Evolutionary conservation across 2,113 vertebrate genomes (phyloP), one percentile per base, ranked within the genome.

Genomic region (Mohoua ochrocephala): DNA sequence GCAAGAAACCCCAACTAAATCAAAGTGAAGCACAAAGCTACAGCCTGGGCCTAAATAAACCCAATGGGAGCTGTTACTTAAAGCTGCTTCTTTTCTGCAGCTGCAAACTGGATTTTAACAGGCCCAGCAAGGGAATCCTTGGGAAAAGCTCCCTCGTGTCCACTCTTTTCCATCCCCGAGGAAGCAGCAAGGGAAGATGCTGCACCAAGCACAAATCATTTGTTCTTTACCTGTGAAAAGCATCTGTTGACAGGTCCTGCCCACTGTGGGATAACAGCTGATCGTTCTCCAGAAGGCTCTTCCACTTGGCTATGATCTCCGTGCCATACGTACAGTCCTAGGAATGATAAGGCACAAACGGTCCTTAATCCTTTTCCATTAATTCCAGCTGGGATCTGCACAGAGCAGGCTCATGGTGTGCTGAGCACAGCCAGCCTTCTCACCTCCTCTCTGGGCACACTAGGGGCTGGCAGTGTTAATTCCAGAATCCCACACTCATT

Each of bases 241-340:
- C 98, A 31, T 99, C 99, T 59, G 99, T 98, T 1, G 99, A 98
- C 52, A 98, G 97, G 91, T 99, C 99, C 91, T 99, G 99, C 59
- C 97, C 98, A 3, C 98, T 97, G 26, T 99, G 98, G 10, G 98
- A 98, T 52, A 99, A 71, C 49, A 99, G 95, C 86, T 99, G 98
- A 77, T 98, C 98, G 0, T 99, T 99, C 93, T 99, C 99, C 89
- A 99, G 97, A 70, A 99, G 99, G 87, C 96, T 98, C 89, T 99
- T 99, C 99, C 99, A 99, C 94, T 98, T 99, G 89, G 98, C 98
- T 28, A 99, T 98, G 79, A 99, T 98, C 93, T 99, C 99, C 0
- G 99, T 98, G 95, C 99, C 99, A 2, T 98, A 99, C 0, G 97
- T 95, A 44, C 98, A 98, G 97, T 99, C 99, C 99, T 99, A 90